Evolutionary conservation across 2,888 invertebrate species (phyloP).

Genomic region (Flabesymbios commensalis): DNA sequence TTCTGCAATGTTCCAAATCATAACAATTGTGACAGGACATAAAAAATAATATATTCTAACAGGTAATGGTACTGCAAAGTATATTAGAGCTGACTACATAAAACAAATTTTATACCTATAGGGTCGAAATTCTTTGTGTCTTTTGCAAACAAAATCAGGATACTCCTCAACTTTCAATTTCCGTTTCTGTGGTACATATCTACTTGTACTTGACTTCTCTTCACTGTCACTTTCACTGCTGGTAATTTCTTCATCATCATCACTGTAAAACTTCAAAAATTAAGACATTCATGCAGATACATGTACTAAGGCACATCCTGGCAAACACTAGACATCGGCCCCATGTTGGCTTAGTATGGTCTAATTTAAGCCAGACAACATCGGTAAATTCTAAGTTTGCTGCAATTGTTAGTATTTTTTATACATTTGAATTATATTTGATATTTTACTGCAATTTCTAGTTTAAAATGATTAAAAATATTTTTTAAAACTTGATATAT

Average conservation of each 20-base stretch:
- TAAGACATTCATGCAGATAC: not conserved
- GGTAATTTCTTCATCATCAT: slow-evolving; percentile 52
- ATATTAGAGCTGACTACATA: not conserved
- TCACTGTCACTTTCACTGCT: slow-evolving; percentile 48
- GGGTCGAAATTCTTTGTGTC: slow-evolving; percentile 44
- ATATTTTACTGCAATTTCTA: no score
- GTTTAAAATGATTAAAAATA: no score
- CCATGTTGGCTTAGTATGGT: not conserved
- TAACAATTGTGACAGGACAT: no score
- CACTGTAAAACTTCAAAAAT: slow-evolving; percentile 11
- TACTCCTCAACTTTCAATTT: slow-evolving; percentile 46
- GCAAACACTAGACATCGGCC: not conserved
- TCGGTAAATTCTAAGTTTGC: no score
- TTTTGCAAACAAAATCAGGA: slow-evolving; percentile 50
- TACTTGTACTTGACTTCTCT: slow-evolving; percentile 24
- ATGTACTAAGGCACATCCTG: not conserved
- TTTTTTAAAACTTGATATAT: no score
- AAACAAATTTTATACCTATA: slow-evolving; percentile 43
- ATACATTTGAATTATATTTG: no score
- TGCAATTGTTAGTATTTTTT: no score
- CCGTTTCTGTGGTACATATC: slow-evolving; percentile 20
- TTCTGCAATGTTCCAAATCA: no score
- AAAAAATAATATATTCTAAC: no score
- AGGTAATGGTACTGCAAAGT: no score
- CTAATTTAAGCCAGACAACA: no score